phyloP scores from a whole-genome alignment of 2,888 invertebrate species.

The Euphydryas editha region DNA sequence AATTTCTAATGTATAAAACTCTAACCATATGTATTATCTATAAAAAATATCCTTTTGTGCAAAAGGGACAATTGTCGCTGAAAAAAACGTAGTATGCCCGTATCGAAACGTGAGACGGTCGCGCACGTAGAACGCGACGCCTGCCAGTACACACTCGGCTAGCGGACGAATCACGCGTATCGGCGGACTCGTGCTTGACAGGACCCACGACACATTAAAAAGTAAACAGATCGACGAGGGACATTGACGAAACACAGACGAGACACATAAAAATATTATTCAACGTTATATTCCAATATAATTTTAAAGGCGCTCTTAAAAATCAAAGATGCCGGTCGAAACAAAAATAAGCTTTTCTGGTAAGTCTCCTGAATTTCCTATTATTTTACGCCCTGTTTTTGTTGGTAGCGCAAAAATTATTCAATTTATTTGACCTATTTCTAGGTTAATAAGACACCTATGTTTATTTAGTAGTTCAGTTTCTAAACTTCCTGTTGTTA shows the following conservation, averaged over 20 bases:
- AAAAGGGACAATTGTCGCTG: slow-evolving; percentile 49
- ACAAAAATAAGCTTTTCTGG: slow-evolving; percentile 81
- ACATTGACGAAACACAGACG: neutral
- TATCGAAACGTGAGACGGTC: slow-evolving; percentile 56
- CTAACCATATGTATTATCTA: neutral
- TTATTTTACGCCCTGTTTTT: slow-evolving; percentile 1
- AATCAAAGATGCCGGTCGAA: slow-evolving; percentile 74
- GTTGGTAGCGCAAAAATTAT: too few species aligned
- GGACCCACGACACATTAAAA: slow-evolving; percentile 16
- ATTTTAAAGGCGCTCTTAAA: slow-evolving; percentile 9
- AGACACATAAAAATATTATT: neutral
- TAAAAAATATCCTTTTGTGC: slow-evolving; percentile 21
- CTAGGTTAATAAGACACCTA: neutral
- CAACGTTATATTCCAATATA: neutral
- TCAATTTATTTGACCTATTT: neutral
- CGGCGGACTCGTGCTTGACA: slow-evolving; percentile 16
- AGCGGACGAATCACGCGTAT: slow-evolving; percentile 66
- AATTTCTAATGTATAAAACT: neutral
- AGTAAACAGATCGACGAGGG: slow-evolving; percentile 20
- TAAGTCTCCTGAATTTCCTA: slow-evolving; percentile 55
- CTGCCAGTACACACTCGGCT: slow-evolving; percentile 69
- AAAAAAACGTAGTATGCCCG: slow-evolving; percentile 59
- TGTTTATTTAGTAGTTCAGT: neutral
- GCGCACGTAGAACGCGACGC: slow-evolving; percentile 54
- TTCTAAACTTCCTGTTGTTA: neutral